Base-by-base conservation (phyloP, 2,888 invertebrate genomes). In the Drosophila monieri region DNA sequence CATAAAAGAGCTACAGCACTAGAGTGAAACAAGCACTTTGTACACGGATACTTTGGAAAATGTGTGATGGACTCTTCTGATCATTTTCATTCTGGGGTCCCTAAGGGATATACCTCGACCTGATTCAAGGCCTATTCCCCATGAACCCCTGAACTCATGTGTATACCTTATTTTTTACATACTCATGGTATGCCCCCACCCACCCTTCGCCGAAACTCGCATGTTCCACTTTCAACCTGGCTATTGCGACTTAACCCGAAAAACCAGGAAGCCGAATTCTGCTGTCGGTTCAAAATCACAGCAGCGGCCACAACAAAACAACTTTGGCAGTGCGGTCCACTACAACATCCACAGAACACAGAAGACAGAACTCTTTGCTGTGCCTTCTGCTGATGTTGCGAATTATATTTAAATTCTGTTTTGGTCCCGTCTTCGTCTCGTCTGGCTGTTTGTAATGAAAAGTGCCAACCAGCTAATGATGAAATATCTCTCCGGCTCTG, bases 201-300 rank as follows among this genome's bases (percentile, higher is more conserved):
- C 35, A 10, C 46, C 18, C 41, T 14, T 48, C 27, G 32, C 10
- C 68, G 68, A 53, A 60, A 55, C 55, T 75, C 73, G 74, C 65
- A 72, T 72, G 83, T 83, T 83, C 80, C 75, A 83, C 78, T 85
- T 83, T 85, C 83, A 83, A 85, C 83, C 80, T 84, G 86, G 83
- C 80, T 83, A 80, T 85, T 84, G 84, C 86, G 86, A 80, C 84
- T 84, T 86, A 85, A 77, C 32, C 73, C 58, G 56, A 72, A 74
- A 74, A 65, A 37, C 54, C 51, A 46, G 51, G 56, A 58, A 35
- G 55, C 47, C 27, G 35, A 64, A 57, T 55, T 62, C 41, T 53
- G 48, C 35, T 66, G 55, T 35, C 25, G 44, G n/a, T 15, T 15
- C 44, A 49, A 12, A 32, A 54, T 12, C 27, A 48, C 58, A 52